phyloP scores from a whole-genome alignment of 30 jellyfish, hydroid and myxozoan genomes.

The Haliclystus octoradiatus region DNA sequence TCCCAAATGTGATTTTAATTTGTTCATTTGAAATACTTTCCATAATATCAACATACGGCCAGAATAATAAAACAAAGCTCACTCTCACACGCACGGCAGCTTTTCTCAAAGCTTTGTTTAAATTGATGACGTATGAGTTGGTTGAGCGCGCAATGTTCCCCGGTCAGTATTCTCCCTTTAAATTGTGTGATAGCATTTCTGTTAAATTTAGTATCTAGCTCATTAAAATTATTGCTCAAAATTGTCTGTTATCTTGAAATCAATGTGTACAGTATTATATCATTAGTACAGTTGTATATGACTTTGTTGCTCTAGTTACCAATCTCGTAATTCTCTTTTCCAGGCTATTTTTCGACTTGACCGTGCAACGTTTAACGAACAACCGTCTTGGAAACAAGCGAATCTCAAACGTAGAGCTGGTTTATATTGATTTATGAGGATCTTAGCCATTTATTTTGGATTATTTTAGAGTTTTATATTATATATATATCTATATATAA shows the following conservation, averaged over 20 bases:
- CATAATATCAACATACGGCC: neutral
- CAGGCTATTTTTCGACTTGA: slow-evolving; percentile 43
- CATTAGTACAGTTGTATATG: too few species aligned
- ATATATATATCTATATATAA: neutral
- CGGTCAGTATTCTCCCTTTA: too few species aligned
- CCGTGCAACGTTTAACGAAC: slow-evolving; percentile 41
- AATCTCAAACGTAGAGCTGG: slow-evolving; percentile 68
- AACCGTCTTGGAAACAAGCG: slow-evolving; percentile 76
- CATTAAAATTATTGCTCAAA: too few species aligned
- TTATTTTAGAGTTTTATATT: neutral
- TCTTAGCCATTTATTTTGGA: neutral
- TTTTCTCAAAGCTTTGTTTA: neutral
- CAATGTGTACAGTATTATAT: too few species aligned
- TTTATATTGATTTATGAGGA: slow-evolving; percentile 19
- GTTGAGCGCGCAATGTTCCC: too few species aligned
- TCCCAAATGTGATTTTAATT: too few species aligned
- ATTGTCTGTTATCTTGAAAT: too few species aligned
- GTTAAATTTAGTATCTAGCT: too few species aligned
- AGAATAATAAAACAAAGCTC: too few species aligned
- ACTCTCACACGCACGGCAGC: too few species aligned
- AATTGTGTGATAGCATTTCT: too few species aligned
- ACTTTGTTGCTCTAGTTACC: neutral
- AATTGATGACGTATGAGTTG: too few species aligned
- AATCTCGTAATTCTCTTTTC: neutral
- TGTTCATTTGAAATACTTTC: neutral